Evolutionary conservation across 2,113 vertebrate genomes (phyloP), one percentile per base, ranked within the genome.

Genomic region (western clawed frog (Xenopus tropicalis)): DNA sequence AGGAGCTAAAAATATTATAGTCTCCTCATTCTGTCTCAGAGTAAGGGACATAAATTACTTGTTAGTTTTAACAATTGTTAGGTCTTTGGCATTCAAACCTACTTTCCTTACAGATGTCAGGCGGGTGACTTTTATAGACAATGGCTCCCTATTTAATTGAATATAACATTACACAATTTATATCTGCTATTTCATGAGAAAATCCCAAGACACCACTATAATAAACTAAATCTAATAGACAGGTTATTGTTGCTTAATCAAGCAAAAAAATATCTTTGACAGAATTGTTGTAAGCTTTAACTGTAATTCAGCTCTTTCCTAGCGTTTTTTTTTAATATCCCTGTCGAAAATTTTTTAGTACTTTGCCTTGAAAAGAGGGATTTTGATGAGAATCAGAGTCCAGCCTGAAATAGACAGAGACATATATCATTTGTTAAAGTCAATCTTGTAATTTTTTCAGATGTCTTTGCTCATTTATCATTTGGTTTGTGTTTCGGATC

Each of bases 161-260:
- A 72, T 84, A 57, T 11, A 10, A 14, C 73, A 78, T 70, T 82
- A 83, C 79, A 82, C 81, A 79, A 85, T 87, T 80, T 83, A 80
- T 80, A 79, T 42, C 70, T 66, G 70, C 67, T 61, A 64, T 86
- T 86, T 83, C 48, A 68, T 79, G 59, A 65, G 69, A 82, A 80
- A 70, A 79, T 86, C 82, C 78, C 78, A 70, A 80, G 72, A 52
- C 79, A 69, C 81, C 83, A 70, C 57, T 78, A 85, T 77, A 85
- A 81, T 78, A 84, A 88, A 80, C 61, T 67, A 70, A 79, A 52
- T 78, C 71, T 84, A 78, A 79, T 69, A 79, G 48, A 56, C 57
- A 82, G 16, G 64, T 85, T 80, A 79, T 83, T 86, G 72, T 83
- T 88, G 82, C 72, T 86, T 85, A 86, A 88, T 84, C 82, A 82